Evolutionary conservation across 2,797 vertebrate species (phyloP).

Genomic region (Ispidina lecontei): DNA sequence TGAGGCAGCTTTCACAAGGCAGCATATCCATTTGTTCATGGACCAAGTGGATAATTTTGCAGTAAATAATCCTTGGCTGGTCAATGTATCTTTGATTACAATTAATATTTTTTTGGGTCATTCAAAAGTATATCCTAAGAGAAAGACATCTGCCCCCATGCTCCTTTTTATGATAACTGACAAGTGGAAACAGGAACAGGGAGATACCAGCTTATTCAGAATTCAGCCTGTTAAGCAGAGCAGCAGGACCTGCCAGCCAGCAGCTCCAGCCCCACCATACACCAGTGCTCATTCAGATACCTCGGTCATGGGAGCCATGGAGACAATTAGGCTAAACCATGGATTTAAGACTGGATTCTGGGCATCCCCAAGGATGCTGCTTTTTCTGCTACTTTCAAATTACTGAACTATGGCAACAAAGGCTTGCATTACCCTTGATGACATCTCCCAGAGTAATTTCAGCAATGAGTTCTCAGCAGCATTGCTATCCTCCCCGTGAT

Average conservation of each 20-base stretch:
- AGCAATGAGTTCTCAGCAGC: neutral
- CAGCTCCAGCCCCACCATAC: neutral
- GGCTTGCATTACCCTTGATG: rapidly evolving
- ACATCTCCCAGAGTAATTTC: neutral
- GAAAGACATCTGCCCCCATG: neutral
- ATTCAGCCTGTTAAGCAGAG: neutral
- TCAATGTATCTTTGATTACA: neutral
- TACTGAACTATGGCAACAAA: neutral
- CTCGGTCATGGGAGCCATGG: rapidly evolving
- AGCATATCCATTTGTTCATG: neutral
- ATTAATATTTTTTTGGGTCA: neutral
- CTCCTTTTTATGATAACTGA: neutral
- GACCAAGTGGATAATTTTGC: neutral
- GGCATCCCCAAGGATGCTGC: neutral
- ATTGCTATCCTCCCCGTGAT: rapidly evolving
- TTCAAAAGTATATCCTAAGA: neutral
- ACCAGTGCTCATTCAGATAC: neutral
- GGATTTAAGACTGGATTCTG: neutral
- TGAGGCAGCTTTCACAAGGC: neutral
- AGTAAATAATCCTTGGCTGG: neutral
- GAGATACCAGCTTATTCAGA: neutral
- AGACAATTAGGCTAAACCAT: neutral
- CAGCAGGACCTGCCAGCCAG: no score
- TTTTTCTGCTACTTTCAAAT: neutral
- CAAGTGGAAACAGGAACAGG: neutral